Evolutionary conservation across 2,888 invertebrate species (phyloP), one percentile per base, ranked within the genome.

Genomic region (Formica aserva): DNA sequence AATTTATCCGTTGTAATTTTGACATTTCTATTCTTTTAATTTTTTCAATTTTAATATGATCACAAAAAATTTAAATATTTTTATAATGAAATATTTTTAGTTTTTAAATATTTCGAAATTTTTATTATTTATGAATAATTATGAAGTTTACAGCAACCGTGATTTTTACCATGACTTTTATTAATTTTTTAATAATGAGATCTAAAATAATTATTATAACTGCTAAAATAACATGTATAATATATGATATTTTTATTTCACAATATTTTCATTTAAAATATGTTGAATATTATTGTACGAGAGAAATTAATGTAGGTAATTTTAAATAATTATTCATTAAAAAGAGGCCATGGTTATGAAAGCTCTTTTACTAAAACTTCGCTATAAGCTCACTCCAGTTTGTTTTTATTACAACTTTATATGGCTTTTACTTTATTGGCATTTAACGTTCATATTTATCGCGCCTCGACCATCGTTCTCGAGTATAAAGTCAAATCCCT

Each of bases 381-480:
- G 2, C 22, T 29, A 32, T 15, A 57, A 77, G 57, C 41, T 77
- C 2, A 41, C 11, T 57, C 8, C 1, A 55, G 29, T 13, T 38
- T 67, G 8, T 65, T 62, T 67, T 77, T 55, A 65, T 1, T 45
- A 9, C 1, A 45, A 22, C 5, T 63, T 74, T 75, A 32, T 63
- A 15, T 29, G 41, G 22, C 29, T 78, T 55, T 78, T 57, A 78
- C 5, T 41, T 41, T 41, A 11, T 3, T 13, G 55, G 22, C 22
- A 3, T 35, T 71, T 71, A 78, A 41, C 35, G 11, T 78, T 78
- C 41, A 71, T 22, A 32, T 26, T 57, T 32, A n/a, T 55, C 38
- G 67, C 11, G 18, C 71, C 3, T 65, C 65, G 26, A 22, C 3
- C 38, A 41, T 72, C 26, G 11, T 41, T 78, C 22, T 45, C 11